Conservation (phyloP, 2,797 vertebrate species). For the Cetoscarus ocellatus region DNA sequence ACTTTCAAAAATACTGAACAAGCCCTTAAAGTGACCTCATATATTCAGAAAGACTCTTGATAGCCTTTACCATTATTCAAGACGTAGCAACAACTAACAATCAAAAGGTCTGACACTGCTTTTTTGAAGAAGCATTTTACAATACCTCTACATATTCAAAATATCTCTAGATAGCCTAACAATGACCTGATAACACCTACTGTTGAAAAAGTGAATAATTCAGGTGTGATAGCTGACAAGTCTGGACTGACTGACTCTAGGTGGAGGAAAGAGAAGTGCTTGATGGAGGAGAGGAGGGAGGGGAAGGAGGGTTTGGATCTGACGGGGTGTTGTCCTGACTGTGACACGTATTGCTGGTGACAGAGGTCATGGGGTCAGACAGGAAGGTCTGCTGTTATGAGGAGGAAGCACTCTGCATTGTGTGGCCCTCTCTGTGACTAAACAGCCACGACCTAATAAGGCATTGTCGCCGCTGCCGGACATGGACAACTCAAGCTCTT, state of each 20-base stretch:
- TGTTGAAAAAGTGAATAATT: conserved; percentile 59
- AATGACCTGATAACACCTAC: conserved; percentile 38
- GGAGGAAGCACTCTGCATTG: conserved; percentile 82
- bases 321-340: conserved; percentile 74
- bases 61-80: too few relatives aligned
- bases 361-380: conserved; percentile 88
- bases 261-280: conserved; percentile 21
- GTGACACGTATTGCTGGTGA: conserved; percentile 86
- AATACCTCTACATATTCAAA: too few relatives aligned
- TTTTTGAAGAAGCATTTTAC: too few relatives aligned
- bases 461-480: conserved; percentile 70
- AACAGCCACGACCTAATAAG: conserved; percentile 84
- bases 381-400: conserved; percentile 86
- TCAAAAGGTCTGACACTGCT: too few relatives aligned
- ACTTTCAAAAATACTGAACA: too few relatives aligned
- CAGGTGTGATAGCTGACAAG: conserved; percentile 56
- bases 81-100: too few relatives aligned
- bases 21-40: too few relatives aligned
- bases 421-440: conserved; percentile 80
- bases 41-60: too few relatives aligned
- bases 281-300: conserved; percentile 10
- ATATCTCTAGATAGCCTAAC: too few relatives aligned
- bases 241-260: conserved; percentile 49
- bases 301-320: conserved; percentile 38
- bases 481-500: conserved; percentile 62